Conservation (phyloP, 2,113 vertebrate genomes). For the Phoenicopterus ruber region DNA sequence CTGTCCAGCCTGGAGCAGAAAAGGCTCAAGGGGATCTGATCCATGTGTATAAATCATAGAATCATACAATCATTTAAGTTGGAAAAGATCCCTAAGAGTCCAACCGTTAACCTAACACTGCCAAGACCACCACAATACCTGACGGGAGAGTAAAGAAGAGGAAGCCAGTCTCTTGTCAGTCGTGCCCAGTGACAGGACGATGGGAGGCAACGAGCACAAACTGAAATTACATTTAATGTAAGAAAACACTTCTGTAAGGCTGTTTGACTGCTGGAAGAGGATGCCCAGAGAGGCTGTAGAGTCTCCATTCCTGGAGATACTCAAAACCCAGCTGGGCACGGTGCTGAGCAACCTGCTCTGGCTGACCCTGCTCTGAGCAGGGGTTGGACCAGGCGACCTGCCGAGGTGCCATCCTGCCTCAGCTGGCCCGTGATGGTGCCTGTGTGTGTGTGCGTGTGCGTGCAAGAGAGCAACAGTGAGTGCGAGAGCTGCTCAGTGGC, state of each 20-base stretch:
- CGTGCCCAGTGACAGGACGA: neutral
- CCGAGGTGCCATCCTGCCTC: neutral
- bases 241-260: neutral
- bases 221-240: neutral
- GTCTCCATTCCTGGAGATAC: neutral
- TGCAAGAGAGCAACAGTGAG: neutral
- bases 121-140: neutral
- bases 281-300: neutral
- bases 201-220: neutral
- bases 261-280: neutral
- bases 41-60: neutral
- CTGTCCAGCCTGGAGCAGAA: neutral
- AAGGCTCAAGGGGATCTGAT: neutral
- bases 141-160: neutral
- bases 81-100: neutral
- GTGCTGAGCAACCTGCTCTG: neutral
- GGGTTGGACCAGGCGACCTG: too few species aligned
- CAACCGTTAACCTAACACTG: neutral
- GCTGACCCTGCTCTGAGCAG: neutral
- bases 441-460: neutral
- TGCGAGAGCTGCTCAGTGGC: neutral
- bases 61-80: neutral
- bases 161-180: neutral
- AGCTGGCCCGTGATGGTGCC: fast-evolving
- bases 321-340: neutral